Percentiles rank a stretch among this genome's conserved stretches.
phyloP scores from a whole-genome alignment of 2,888 invertebrate genomes.

The Hanleya hanleyi region DNA sequence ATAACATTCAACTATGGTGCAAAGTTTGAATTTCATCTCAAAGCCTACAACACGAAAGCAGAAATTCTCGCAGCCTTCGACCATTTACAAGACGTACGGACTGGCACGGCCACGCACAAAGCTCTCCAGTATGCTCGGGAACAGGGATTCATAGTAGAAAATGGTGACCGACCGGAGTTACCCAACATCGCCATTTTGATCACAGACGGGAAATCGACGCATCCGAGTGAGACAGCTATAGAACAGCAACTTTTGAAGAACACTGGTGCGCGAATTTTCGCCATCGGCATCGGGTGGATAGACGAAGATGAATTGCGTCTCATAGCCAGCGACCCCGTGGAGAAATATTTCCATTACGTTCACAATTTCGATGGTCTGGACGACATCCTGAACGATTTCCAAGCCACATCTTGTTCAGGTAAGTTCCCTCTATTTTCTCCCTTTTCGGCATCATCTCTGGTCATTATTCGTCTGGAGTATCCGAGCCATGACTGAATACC shows the following conservation, averaged over 20 bases:
- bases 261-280: slow-evolving; percentile 17
- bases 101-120: not conserved
- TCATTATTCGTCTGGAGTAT: too few relatives aligned
- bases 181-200: slow-evolving; percentile 16
- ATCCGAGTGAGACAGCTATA: not conserved
- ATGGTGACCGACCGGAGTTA: slow-evolving; percentile 1
- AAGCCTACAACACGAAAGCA: not conserved
- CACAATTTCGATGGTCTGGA: not conserved
- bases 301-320: slow-evolving; percentile 17
- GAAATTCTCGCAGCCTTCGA: not conserved
- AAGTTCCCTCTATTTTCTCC: too few relatives aligned
- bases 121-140: slow-evolving; percentile 8
- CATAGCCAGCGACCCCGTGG: slow-evolving; percentile 14
- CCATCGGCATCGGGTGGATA: slow-evolving; percentile 26
- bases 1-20: slow-evolving; percentile 2
- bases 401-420: not conserved
- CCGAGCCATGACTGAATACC: too few relatives aligned
- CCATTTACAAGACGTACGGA: not conserved
- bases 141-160: not conserved
- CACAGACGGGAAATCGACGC: slow-evolving; percentile 19
- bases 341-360: not conserved
- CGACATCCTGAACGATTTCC: not conserved
- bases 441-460: too few relatives aligned
- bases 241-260: not conserved
- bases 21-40: slow-evolving; percentile 8